These are phyloP conservation scores for Lucinisca nassula DNA, from an alignment of 2,888 invertebrate genomes.

Conservation along the genomic window DNA sequence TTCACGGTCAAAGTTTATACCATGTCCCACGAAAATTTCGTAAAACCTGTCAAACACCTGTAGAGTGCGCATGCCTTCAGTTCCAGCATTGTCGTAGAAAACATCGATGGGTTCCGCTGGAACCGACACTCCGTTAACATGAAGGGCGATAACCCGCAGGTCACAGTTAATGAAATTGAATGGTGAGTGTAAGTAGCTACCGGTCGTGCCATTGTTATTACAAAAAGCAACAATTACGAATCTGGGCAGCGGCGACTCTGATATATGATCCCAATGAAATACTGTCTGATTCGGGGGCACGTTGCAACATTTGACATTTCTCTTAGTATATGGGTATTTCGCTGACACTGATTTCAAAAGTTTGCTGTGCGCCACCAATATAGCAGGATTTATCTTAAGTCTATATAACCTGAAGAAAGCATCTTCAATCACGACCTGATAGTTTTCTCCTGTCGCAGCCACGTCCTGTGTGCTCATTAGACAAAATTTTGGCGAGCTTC, in stretches of 20 bases:
- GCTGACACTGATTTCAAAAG: constrained; percentile 14
- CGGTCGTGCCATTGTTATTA: neutral
- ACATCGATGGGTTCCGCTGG: constrained; percentile 8
- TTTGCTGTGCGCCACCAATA: constrained; percentile 19
- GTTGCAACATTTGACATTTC: constrained; percentile 8
- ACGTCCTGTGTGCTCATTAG: constrained; percentile 13
- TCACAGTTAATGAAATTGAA: constrained; percentile 6
- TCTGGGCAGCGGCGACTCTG: neutral
- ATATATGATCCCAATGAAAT: constrained; percentile 30
- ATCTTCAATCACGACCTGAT: constrained; percentile 24
- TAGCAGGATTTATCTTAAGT: constrained; percentile 26
- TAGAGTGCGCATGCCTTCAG: neutral
- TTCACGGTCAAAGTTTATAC: neutral
- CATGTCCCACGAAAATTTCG: neutral
- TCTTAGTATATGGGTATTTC: constrained; percentile 16
- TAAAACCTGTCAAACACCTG: constrained; percentile 7
- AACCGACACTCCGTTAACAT: constrained; percentile 13
- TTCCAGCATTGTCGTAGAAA: neutral
- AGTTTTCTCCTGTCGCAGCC: neutral
- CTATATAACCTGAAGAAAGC: constrained; percentile 14
- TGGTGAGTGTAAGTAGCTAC: neutral
- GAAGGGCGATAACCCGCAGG: neutral
- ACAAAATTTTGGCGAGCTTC: constrained; percentile 8
- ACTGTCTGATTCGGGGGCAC: constrained; percentile 22
- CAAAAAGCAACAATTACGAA: constrained; percentile 23